phyloP scores from a whole-genome alignment of 1,140 invertebrate species.

The Lucilia cuprina region DNA sequence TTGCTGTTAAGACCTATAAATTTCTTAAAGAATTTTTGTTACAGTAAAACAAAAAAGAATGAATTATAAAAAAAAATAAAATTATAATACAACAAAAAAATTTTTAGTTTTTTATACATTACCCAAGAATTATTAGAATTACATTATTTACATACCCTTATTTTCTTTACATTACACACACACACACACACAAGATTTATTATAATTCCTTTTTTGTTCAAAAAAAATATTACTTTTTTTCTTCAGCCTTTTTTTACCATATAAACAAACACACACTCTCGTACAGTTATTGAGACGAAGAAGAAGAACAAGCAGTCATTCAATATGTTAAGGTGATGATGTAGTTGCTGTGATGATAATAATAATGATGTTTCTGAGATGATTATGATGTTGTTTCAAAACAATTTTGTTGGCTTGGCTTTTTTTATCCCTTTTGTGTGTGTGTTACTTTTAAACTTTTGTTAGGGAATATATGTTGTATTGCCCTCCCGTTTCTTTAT shows the following conservation, averaged over 20 bases:
- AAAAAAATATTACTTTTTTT: background rate
- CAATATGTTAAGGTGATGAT: background rate
- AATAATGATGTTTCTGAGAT: background rate
- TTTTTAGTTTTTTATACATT: background rate
- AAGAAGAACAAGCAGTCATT: background rate
- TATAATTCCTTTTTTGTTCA: background rate
- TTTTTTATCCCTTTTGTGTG: background rate
- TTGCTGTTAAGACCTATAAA: too few species aligned
- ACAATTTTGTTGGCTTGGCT: background rate
- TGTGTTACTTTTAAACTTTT: background rate
- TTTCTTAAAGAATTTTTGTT: too few species aligned
- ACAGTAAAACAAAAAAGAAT: too few species aligned
- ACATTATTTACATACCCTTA: conserved; percentile 13
- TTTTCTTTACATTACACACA: conserved; percentile 6
- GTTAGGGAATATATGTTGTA: background rate
- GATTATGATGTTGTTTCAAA: background rate
- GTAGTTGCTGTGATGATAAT: background rate
- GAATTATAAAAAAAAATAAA: too few species aligned
- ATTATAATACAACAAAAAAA: background rate
- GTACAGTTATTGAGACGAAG: background rate
- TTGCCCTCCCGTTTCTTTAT: background rate
- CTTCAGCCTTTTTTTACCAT: background rate
- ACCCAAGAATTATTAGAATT: background rate
- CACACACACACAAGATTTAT: background rate
- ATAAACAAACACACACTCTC: background rate